phyloP scores from a whole-genome alignment of 2,888 invertebrate genomes.

The Pseudococcus viburni region DNA sequence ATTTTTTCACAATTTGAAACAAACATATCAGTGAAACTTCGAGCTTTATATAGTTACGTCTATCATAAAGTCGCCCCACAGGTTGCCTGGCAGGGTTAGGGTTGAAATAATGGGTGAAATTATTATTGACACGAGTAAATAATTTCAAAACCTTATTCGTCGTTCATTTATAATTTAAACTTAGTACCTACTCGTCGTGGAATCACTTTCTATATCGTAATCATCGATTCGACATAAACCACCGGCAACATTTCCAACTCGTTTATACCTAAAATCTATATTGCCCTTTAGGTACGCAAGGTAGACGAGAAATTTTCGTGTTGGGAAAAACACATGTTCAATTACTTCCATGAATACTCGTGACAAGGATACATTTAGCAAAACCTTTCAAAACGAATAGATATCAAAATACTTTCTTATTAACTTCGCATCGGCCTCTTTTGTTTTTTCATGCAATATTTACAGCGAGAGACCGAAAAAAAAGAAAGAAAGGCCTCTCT shows the following conservation, averaged over 20 bases:
- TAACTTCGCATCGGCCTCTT: conserved; percentile 12
- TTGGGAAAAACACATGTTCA: conserved; percentile 43
- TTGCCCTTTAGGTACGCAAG: background rate
- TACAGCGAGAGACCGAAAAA: background rate
- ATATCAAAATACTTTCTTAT: conserved; percentile 40
- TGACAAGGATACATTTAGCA: conserved; percentile 42
- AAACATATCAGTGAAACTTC: background rate
- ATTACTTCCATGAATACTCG: conserved; percentile 49
- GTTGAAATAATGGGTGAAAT: background rate
- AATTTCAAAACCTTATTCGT: background rate
- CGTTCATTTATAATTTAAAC: conserved; percentile 10
- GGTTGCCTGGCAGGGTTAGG: background rate
- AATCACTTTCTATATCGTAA: background rate
- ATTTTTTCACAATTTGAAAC: background rate
- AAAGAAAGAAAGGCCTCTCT: background rate
- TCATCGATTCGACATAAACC: conserved; percentile 9
- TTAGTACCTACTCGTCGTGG: background rate
- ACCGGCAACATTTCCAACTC: background rate
- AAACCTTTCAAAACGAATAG: conserved; percentile 31
- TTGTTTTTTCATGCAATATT: conserved; percentile 34
- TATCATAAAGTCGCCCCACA: background rate
- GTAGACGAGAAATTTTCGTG: background rate
- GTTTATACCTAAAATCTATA: background rate
- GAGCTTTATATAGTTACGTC: background rate
- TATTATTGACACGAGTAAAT: conserved; percentile 1